Evolutionary conservation across 2,797 vertebrate species (phyloP).

Genomic region (Denticeps clupeoides): DNA sequence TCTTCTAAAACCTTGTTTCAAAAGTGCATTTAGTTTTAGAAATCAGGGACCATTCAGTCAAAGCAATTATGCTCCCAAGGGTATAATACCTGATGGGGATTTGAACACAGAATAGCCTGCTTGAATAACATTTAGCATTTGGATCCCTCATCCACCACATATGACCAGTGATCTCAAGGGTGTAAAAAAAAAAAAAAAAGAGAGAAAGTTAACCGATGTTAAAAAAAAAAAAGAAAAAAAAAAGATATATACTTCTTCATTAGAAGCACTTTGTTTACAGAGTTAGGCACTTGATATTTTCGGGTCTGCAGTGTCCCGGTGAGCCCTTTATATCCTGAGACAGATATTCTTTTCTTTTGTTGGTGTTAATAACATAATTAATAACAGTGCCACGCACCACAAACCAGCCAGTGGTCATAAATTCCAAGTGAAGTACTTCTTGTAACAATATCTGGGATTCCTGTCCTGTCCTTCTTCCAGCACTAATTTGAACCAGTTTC

Average conservation of each 20-base stretch:
- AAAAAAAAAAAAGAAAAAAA: neutral
- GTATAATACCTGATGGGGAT: no score
- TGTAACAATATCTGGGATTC: conserved; percentile 2
- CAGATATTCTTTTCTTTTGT: conserved; percentile 6
- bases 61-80: no score
- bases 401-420: neutral
- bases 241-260: conserved; percentile 38
- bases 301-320: conserved; percentile 23
- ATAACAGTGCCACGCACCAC: neutral
- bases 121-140: neutral
- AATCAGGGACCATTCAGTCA: no score
- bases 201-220: neutral
- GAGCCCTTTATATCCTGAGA: conserved; percentile 10
- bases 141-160: neutral
- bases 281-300: conserved; percentile 58
- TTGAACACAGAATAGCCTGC: no score
- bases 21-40: no score
- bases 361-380: neutral
- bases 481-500: conserved; percentile 36
- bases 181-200: no score
- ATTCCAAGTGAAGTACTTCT: neutral
- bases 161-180: no score
- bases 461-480: conserved; percentile 35
- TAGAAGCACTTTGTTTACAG: conserved; percentile 65
- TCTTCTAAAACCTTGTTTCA: no score